A percentile compares a stretch with the other conserved stretches of the same genome.
These are phyloP conservation scores for Aphelocoma californica DNA, from an alignment of 2,797 vertebrate genomes.

Conservation along the genomic window DNA sequence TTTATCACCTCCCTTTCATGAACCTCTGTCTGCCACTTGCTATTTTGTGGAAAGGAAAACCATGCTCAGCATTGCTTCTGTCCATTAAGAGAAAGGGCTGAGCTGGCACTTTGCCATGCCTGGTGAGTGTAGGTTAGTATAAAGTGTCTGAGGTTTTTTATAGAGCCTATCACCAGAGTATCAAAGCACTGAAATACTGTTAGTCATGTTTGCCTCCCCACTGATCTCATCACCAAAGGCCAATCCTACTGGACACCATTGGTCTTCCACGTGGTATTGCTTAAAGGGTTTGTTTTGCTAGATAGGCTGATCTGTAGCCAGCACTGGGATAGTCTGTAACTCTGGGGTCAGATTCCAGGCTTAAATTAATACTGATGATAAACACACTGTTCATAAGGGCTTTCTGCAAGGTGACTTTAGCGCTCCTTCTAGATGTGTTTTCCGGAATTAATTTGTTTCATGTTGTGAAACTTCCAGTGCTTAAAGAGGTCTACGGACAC, in stretches of 20 bases:
- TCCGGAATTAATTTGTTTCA: background rate
- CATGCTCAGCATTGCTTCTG: background rate
- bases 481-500: background rate
- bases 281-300: background rate
- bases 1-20: background rate
- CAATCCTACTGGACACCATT: background rate
- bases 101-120: background rate
- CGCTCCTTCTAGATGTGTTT: background rate
- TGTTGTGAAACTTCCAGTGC: background rate
- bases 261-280: background rate
- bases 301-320: background rate
- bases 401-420: background rate
- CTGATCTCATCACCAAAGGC: conserved; percentile 25
- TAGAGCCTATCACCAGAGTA: background rate
- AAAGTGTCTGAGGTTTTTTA: conserved; percentile 16
- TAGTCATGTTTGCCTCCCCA: background rate
- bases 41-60: background rate
- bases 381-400: background rate
- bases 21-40: background rate
- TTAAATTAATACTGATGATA: conserved; percentile 16
- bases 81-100: background rate
- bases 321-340: background rate
- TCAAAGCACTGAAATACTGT: conserved; percentile 1
- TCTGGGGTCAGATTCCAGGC: background rate
- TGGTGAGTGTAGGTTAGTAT: background rate